Conservation (phyloP, 1,140 invertebrate species). For the Pseudomyrmex concolor region DNA sequence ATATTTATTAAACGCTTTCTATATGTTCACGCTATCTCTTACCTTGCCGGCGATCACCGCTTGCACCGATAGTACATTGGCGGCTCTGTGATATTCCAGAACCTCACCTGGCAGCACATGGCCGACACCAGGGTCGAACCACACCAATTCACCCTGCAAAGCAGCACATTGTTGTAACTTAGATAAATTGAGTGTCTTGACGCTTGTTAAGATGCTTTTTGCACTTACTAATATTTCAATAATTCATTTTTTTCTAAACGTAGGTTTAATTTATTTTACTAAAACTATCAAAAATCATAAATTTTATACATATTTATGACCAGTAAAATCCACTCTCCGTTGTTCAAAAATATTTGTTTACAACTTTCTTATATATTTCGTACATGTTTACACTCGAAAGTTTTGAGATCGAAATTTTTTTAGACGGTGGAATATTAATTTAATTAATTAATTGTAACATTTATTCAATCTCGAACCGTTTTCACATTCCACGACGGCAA, state of each 20-base stretch:
- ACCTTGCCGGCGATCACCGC: constrained; percentile 95
- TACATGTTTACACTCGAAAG: too few species aligned
- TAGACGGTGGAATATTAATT: too few species aligned
- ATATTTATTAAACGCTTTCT: constrained; percentile 51
- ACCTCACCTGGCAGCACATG: constrained; percentile 95
- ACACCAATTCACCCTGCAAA: constrained; percentile 92
- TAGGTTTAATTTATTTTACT: too few species aligned
- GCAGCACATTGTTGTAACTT: constrained; percentile 20
- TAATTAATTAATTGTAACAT: too few species aligned
- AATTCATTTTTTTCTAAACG: too few species aligned
- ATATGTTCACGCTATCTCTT: constrained; percentile 69
- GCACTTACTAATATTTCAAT: not conserved
- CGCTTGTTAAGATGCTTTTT: too few species aligned
- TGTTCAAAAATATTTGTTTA: too few species aligned
- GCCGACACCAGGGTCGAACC: constrained; percentile 96
- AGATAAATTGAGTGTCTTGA: not conserved
- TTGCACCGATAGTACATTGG: constrained; percentile 94
- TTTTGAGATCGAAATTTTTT: too few species aligned
- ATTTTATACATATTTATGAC: too few species aligned
- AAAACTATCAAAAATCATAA: too few species aligned
- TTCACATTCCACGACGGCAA: constrained; percentile 63
- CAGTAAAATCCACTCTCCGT: too few species aligned
- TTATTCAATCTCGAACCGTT: constrained; percentile 60
- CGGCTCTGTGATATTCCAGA: constrained; percentile 93
- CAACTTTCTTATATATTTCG: too few species aligned